Evolutionary conservation across 2,797 vertebrate genomes (phyloP).

Genomic region (Pangasius larnaudii): DNA sequence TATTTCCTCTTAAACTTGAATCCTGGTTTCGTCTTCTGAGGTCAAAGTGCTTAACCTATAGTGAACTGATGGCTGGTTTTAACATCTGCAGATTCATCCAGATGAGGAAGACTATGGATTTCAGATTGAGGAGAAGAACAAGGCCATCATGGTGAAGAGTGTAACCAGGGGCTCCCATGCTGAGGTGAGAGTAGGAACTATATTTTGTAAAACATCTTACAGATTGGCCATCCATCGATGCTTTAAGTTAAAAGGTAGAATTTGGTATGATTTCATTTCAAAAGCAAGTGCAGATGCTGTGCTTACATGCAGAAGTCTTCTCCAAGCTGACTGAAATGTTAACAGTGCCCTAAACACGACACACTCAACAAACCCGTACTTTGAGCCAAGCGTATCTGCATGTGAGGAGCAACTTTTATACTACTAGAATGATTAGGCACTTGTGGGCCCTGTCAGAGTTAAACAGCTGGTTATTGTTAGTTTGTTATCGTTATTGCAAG

Average conservation of each 20-base stretch:
- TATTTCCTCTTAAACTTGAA: neutral
- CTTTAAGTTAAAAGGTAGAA: neutral
- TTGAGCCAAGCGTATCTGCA: neutral
- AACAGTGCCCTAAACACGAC: neutral
- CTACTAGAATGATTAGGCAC: neutral
- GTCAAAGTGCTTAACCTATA: neutral
- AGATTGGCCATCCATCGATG: too few species aligned
- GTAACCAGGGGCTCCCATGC: constrained; percentile 91
- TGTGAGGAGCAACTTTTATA: neutral
- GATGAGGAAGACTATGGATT: constrained; percentile 97
- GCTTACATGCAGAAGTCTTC: neutral
- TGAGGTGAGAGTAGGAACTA: constrained; percentile 79
- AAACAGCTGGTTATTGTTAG: neutral
- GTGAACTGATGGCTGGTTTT: constrained; percentile 30
- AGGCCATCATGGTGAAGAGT: constrained; percentile 90
- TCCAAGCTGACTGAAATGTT: neutral
- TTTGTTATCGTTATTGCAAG: neutral
- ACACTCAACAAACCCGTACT: neutral
- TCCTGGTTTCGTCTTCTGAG: neutral
- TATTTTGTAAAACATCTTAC: neutral
- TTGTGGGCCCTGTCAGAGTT: neutral
- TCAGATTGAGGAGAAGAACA: constrained; percentile 97
- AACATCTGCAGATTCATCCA: constrained; percentile 83
- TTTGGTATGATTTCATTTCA: neutral
- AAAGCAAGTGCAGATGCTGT: neutral